Percentiles rank a stretch among this genome's conserved stretches.
Evolutionary conservation across 2,797 vertebrate species (phyloP).

Genomic region (Aulostomus chinensis): DNA sequence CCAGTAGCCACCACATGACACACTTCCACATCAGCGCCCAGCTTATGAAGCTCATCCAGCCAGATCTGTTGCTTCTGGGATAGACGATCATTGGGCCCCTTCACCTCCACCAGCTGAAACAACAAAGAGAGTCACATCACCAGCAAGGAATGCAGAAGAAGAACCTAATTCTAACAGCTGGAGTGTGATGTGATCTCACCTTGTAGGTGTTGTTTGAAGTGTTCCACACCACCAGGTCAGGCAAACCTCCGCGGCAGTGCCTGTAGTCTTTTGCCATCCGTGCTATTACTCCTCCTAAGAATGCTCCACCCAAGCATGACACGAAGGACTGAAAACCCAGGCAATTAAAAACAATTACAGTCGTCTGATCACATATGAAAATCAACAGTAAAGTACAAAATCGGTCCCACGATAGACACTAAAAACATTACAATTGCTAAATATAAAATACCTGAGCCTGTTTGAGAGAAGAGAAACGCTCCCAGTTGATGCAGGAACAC

Average conservation of each 20-base stretch:
- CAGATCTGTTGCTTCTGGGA: conserved; percentile 95
- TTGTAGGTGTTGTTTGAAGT: conserved; percentile 78
- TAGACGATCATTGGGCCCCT: conserved; percentile 92
- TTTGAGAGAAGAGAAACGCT: conserved; percentile 84
- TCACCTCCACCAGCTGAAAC: conserved; percentile 94
- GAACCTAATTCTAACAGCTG: conserved; percentile 3
- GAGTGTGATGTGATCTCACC: conserved; percentile 67
- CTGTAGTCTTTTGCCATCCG: conserved; percentile 88
- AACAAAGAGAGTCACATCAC: conserved; percentile 3
- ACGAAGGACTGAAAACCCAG: conserved; percentile 84
- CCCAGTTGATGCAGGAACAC: conserved; percentile 88
- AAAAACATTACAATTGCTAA: background rate
- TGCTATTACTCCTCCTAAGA: conserved; percentile 87
- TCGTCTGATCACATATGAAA: background rate
- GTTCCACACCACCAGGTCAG: conserved; percentile 95
- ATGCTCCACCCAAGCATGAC: conserved; percentile 86
- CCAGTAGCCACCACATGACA: conserved; percentile 89
- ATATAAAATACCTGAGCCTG: conserved; percentile 74
- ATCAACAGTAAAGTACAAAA: too few relatives aligned
- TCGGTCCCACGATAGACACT: too few relatives aligned
- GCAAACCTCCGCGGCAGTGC: conserved; percentile 90
- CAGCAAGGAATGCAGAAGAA: background rate
- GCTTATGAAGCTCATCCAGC: conserved; percentile 88
- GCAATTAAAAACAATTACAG: background rate
- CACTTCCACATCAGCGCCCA: conserved; percentile 92